Base-by-base conservation (phyloP, 2,888 invertebrate species). In the Beris chalybata region DNA sequence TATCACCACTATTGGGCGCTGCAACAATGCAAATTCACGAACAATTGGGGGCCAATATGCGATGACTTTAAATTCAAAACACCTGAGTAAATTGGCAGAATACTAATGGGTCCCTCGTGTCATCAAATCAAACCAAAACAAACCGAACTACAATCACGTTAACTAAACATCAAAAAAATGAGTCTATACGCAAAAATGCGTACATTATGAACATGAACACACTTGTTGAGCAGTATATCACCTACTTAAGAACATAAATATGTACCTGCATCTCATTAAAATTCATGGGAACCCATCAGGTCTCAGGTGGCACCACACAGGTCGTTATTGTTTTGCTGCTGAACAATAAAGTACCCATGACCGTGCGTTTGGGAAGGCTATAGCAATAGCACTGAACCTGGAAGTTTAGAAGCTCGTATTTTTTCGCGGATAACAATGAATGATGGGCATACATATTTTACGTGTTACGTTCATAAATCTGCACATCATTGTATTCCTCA, bases 281-380 rank as follows among this genome's bases (percentile, higher is more conserved):
- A 58, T 58, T 58, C 57, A 57, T 57, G 29, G 57, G 44, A 44
- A 58, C 57, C 57, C 45, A 38, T 47, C 45, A 45, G 45, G 57
- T 58, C 45, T 58, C 22, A 58, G 57, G 57, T 58, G 57, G 45
- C 30, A 45, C 3, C 47, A 38, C 38, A 38, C 38, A 31, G 57
- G 57, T 58, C 57, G 45, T 31, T 29, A 57, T 57, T 58, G 29
- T 58, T 44, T 53, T 12, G 57, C 22, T 29, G 47, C 57, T 45
- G 44, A 45, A 45, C 57, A 58, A 45, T 58, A 58, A 58, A 58
- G 29, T 45, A 58, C 30, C 57, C 57, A 22, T 57, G 57, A 57
- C 57, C 45, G 29, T 58, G 44, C 45, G 29, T 44, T 43, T 13
- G 57, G 57, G 47, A 58, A 47, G 44, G 22, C 9, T 29, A 29